phyloP scores from a whole-genome alignment of 2,888 invertebrate species.

The Lymantria monacha region DNA sequence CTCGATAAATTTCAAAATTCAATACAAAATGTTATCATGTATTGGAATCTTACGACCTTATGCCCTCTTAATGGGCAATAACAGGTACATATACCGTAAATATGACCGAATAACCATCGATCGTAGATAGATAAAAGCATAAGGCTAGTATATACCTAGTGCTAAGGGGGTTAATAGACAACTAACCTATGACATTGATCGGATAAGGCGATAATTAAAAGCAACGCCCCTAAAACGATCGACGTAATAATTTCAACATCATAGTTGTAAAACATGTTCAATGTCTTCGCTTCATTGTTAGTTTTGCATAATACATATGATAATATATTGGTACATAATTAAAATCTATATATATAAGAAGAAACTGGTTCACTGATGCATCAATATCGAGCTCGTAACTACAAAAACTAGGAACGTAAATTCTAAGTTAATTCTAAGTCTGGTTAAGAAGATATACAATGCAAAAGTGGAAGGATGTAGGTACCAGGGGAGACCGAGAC shows the following conservation, averaged over 20 bases:
- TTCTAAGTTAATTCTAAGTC: too few species aligned
- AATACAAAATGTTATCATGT: slow-evolving; percentile 9
- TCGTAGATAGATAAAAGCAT: slow-evolving; percentile 24
- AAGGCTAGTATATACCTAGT: slow-evolving; percentile 13
- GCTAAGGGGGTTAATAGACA: slow-evolving; percentile 36
- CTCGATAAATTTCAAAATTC: slow-evolving; percentile 8
- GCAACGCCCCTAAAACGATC: slow-evolving; percentile 17
- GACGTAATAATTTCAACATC: slow-evolving; percentile 22
- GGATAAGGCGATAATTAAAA: slow-evolving; percentile 35
- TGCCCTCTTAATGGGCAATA: slow-evolving; percentile 24
- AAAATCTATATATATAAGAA: too few species aligned
- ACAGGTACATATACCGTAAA: slow-evolving; percentile 23
- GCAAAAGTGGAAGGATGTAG: too few species aligned
- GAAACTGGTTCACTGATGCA: too few species aligned
- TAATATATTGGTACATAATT: too few species aligned
- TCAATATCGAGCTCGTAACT: too few species aligned
- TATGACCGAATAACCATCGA: slow-evolving; percentile 30
- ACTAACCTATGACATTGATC: slow-evolving; percentile 44
- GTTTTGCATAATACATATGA: neutral
- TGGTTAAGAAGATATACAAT: too few species aligned
- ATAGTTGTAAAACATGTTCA: slow-evolving; percentile 23
- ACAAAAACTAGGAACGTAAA: too few species aligned
- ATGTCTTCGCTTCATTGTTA: slow-evolving; percentile 9
- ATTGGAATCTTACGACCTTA: slow-evolving; percentile 10
- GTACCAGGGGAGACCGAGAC: too few species aligned